Evolutionary conservation across 2,797 vertebrate species (phyloP).

Genomic region (Molossus alvarezi): DNA sequence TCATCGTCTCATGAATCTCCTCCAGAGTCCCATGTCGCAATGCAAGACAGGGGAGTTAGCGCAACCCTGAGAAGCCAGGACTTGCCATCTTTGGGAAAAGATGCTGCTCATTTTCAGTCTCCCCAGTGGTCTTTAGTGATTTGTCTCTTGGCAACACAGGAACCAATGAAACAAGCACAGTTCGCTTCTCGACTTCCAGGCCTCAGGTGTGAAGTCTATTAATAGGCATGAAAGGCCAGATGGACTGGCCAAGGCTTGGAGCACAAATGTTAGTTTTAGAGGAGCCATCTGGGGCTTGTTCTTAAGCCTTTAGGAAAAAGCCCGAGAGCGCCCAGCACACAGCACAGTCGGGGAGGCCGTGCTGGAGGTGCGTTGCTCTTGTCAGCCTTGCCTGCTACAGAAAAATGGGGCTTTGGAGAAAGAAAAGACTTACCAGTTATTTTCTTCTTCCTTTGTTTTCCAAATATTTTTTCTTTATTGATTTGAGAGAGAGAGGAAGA

Average conservation of each 20-base stretch:
- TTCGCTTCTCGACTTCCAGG: constrained; percentile 76
- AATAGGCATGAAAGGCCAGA: constrained; percentile 84
- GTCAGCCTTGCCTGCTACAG: not conserved
- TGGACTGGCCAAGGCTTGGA: constrained; percentile 73
- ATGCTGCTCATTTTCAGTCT: not conserved
- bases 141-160: constrained; percentile 73
- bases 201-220: constrained; percentile 80
- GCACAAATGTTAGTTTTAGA: constrained; percentile 76
- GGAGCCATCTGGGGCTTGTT: constrained; percentile 59
- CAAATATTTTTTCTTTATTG: too few relatives aligned
- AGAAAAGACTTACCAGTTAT: not conserved
- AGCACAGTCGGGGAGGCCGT: not conserved
- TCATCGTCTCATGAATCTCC: not conserved
- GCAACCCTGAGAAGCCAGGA: not conserved
- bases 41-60: not conserved
- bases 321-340: constrained; percentile 62
- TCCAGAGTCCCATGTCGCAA: not conserved
- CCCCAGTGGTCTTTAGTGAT: constrained; percentile 53
- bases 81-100: constrained; percentile 44
- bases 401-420: not conserved
- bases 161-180: constrained; percentile 72
- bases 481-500: too few relatives aligned
- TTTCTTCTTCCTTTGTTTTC: not conserved
- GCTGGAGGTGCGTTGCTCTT: not conserved
- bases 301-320: constrained; percentile 63